Percentiles rank a stretch among this genome's conserved stretches.
These are phyloP conservation scores for Amazona guildingii DNA, from an alignment of 2,113 vertebrate species.

Conservation along the genomic window DNA sequence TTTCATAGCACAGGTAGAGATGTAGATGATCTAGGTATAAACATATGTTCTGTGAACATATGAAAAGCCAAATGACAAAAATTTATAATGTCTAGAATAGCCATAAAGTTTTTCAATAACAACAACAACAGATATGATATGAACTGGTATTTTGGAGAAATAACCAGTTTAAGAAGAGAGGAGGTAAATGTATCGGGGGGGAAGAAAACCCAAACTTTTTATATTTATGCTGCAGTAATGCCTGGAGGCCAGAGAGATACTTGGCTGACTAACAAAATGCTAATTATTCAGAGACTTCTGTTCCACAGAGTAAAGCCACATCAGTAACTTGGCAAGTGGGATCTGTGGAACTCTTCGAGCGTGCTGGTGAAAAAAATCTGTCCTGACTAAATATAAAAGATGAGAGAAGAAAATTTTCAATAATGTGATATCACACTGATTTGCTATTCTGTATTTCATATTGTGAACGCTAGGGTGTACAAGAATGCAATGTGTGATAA, in stretches of 20 bases:
- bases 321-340: neutral
- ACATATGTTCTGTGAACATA: neutral
- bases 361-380: neutral
- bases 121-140: accelerated
- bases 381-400: neutral
- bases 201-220: neutral
- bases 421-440: neutral
- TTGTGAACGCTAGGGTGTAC: neutral
- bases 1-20: neutral
- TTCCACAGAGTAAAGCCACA: neutral
- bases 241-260: slow-evolving; percentile 9
- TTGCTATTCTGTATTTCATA: neutral
- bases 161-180: neutral
- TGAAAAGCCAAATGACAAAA: neutral
- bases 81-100: neutral
- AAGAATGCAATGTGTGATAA: neutral
- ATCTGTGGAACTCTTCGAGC: neutral
- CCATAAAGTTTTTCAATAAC: neutral
- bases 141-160: neutral
- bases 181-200: neutral
- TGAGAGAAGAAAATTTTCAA: neutral
- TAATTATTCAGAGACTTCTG: slow-evolving; percentile 29
- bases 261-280: slow-evolving; percentile 44
- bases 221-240: neutral
- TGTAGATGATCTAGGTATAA: neutral